A percentile compares a stretch with the other conserved stretches of the same genome.
These are phyloP conservation scores for Tribolium freemani DNA, from an alignment of 2,888 invertebrate genomes.

Conservation along the genomic window DNA sequence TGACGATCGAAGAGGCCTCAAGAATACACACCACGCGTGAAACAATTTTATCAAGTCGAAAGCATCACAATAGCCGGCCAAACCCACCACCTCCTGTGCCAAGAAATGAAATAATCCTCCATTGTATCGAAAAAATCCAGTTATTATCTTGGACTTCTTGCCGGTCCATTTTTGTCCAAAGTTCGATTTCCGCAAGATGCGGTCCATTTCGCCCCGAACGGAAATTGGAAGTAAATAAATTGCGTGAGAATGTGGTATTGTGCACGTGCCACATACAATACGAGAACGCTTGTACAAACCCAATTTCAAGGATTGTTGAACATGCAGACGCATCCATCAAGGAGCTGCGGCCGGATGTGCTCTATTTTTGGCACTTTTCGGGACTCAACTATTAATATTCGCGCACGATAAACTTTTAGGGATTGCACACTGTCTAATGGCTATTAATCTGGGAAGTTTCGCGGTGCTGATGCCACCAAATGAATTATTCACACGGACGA, in stretches of 20 bases:
- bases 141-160: not conserved
- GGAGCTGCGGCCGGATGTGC: not conserved
- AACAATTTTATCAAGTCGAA: conserved; percentile 30
- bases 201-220: conserved; percentile 28
- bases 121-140: not conserved
- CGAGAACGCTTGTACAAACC: conserved; percentile 44
- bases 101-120: not conserved
- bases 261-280: conserved; percentile 20
- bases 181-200: not conserved
- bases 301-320: conserved; percentile 55
- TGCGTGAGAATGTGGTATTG: conserved; percentile 19
- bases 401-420: conserved; percentile 5
- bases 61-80: conserved; percentile 19
- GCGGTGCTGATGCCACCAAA: not conserved
- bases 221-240: conserved; percentile 41
- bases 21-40: conserved; percentile 19
- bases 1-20: not conserved
- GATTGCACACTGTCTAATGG: not conserved
- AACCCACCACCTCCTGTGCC: conserved; percentile 1
- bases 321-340: conserved; percentile 47
- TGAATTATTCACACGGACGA: not conserved
- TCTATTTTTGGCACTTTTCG: conserved; percentile 16
- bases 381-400: conserved; percentile 16
- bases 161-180: not conserved
- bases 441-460: conserved; percentile 21